Percentiles rank a stretch among this genome's conserved stretches.
phyloP scores from a whole-genome alignment of 2,888 invertebrate species.

The Lymantria dispar region DNA sequence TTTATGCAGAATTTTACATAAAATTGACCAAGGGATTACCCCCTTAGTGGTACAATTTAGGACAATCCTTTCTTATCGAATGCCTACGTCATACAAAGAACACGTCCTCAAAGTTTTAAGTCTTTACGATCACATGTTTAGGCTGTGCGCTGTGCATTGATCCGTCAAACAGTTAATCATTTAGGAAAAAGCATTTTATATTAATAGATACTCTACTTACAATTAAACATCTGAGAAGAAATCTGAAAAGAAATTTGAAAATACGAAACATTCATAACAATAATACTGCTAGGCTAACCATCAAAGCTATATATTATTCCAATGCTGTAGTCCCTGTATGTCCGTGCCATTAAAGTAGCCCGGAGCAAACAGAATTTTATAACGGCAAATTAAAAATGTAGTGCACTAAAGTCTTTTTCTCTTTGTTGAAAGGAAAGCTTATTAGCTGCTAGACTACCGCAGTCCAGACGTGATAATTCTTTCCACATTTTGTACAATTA shows the following conservation, averaged over 20 bases:
- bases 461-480: neutral
- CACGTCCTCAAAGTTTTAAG: too few species aligned
- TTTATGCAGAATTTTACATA: too few species aligned
- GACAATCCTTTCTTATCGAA: too few species aligned
- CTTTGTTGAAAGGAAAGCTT: slow-evolving; percentile 28
- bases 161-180: too few species aligned
- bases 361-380: slow-evolving; percentile 41
- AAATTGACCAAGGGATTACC: too few species aligned
- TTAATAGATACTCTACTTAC: too few species aligned
- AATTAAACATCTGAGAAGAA: too few species aligned
- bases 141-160: too few species aligned
- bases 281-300: slow-evolving; percentile 11
- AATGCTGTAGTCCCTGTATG: slow-evolving; percentile 18
- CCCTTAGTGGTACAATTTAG: too few species aligned
- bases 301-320: slow-evolving; percentile 17
- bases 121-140: too few species aligned
- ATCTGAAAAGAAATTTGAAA: neutral
- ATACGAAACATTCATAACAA: slow-evolving; percentile 8
- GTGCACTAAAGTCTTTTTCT: slow-evolving; percentile 21
- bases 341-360: slow-evolving; percentile 29
- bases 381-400: slow-evolving; percentile 40
- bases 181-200: too few species aligned
- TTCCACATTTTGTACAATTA: neutral
- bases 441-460: slow-evolving; percentile 27
- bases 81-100: too few species aligned